Evolutionary conservation across 2,888 invertebrate species (phyloP), one percentile per base, ranked within the genome.

Genomic region (Mechanitis mazaeus): DNA sequence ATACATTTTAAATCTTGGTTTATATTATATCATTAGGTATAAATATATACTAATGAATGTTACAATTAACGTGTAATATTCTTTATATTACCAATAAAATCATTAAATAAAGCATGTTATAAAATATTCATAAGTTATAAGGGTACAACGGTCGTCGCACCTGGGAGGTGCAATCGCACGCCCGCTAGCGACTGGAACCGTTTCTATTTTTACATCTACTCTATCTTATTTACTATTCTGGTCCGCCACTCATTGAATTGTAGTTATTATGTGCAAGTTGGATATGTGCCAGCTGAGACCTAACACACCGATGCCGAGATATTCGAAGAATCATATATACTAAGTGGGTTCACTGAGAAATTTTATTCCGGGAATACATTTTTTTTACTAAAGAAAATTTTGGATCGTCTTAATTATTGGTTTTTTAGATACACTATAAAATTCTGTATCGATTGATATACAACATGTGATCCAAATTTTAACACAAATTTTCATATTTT

Each of bases 141-240:
- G 81, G 75, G 83, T 81, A 82, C 84, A 83, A 80, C 83, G 87
- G 79, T 80, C 86, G 79, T 75, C 79, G 80, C 84, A 89, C 89
- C 89, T 89, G 88, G 80, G 84, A 86, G 86, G 86, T 87, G 87
- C 84, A 86, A 78, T 79, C 79, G 81, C 82, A 79, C 77, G 80
- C 77, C 75, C 75, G 79, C 83, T 79, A 78, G 80, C 83, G 79
- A 87, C 89, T 89, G 88, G 88, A 88, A 81, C 82, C 77, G 78
- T 78, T 74, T 83, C 89, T 90, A 90, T 90, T 88, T 90, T 86
- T 89, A 90, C 79, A 78, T 82, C 75, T 81, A 86, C 86, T 85
- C 85, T 87, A 87, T 88, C 87, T 90, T 89, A 88, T 89, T 90
- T 87, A 89, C 90, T 90, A 89, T 89, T 90, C 89, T 87, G 83